phyloP scores from a whole-genome alignment of 1,140 invertebrate genomes.

The Pseudomyrmex sp. region DNA sequence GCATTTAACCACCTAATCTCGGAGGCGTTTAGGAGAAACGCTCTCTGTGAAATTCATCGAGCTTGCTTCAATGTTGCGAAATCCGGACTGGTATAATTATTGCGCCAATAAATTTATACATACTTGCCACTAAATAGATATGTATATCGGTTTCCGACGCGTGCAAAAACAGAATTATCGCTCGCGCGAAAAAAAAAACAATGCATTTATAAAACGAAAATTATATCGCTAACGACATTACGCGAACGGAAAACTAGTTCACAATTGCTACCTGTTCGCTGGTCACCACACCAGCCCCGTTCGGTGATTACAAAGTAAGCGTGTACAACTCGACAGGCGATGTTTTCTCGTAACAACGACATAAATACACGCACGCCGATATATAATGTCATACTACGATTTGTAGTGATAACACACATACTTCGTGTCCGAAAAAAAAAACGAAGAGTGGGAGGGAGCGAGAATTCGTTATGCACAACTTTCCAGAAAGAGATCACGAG shows the following conservation, averaged over 20 bases:
- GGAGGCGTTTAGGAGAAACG: background rate
- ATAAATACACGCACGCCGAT: slow-evolving; percentile 5
- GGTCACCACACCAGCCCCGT: background rate
- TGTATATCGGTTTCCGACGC: background rate
- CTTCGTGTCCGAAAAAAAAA: background rate
- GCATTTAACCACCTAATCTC: no score
- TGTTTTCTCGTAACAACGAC: slow-evolving; percentile 22
- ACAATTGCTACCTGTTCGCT: background rate
- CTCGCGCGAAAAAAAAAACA: slow-evolving; percentile 27
- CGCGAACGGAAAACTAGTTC: slow-evolving; percentile 9
- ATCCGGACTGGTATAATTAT: slow-evolving; percentile 2
- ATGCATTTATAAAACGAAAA: slow-evolving; percentile 3
- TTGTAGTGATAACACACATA: background rate
- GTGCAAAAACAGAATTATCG: background rate
- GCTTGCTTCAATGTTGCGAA: slow-evolving; percentile 24
- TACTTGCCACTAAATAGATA: background rate
- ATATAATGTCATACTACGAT: slow-evolving; percentile 3
- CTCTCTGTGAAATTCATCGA: background rate
- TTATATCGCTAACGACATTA: background rate
- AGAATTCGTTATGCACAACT: slow-evolving; percentile 48
- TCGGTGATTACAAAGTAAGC: slow-evolving; percentile 32
- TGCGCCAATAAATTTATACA: background rate
- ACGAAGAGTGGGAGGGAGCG: background rate
- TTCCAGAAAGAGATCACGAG: slow-evolving; percentile 40
- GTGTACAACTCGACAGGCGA: slow-evolving; percentile 11